These are phyloP conservation scores for Aphis craccivora DNA, from an alignment of 1,140 invertebrate genomes.

Conservation along the genomic window DNA sequence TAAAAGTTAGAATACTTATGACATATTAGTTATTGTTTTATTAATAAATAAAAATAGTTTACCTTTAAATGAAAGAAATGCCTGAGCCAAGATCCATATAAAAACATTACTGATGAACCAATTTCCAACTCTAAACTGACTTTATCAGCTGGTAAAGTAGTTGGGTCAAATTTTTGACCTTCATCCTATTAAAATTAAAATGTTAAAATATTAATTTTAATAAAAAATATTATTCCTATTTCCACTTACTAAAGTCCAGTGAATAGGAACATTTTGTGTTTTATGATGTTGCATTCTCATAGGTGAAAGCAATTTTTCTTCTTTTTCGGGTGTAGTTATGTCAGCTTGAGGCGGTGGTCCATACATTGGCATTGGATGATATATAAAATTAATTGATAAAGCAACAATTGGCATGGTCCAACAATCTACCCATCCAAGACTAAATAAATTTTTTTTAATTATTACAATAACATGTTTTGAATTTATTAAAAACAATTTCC, in stretches of 20 bases:
- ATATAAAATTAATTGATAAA: constrained; percentile 87
- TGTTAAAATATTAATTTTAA: neutral
- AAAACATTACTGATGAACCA: constrained; percentile 85
- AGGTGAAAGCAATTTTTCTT: constrained; percentile 89
- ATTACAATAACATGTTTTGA: neutral
- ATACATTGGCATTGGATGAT: constrained; percentile 87
- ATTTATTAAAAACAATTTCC: neutral
- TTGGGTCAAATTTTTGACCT: constrained; percentile 84
- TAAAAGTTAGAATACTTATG: neutral
- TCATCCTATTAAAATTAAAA: constrained; percentile 65
- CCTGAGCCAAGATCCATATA: constrained; percentile 89
- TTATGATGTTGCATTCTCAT: constrained; percentile 77
- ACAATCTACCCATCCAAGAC: constrained; percentile 91
- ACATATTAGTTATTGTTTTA: neutral
- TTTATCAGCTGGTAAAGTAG: constrained; percentile 81
- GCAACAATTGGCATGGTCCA: constrained; percentile 94
- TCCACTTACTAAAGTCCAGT: constrained; percentile 68
- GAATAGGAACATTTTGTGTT: constrained; percentile 60
- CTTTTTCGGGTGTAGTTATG: constrained; percentile 91
- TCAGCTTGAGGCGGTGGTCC: constrained; percentile 87
- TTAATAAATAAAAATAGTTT: constrained; percentile 56
- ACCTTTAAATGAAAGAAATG: constrained; percentile 88
- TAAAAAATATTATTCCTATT: neutral
- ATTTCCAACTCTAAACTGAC: constrained; percentile 92
- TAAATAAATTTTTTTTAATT: constrained; percentile 61